Evolutionary conservation across 2,888 invertebrate species (phyloP).

Genomic region (Selenia dentaria): DNA sequence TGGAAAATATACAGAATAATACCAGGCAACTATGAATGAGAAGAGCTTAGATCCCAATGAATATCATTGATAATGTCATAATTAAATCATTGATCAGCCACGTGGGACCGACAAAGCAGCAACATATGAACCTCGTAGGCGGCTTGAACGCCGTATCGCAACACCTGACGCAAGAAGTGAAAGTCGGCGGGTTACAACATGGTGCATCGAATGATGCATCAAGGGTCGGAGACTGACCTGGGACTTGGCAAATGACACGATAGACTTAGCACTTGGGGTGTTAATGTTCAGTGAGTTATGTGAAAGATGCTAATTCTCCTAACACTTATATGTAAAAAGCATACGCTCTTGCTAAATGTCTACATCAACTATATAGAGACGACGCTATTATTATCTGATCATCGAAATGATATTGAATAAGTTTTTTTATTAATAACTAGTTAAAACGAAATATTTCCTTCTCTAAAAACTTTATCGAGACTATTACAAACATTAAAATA

Average conservation of each 20-base stretch:
- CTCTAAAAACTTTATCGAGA: too few relatives aligned
- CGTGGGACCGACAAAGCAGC: slow-evolving; percentile 34
- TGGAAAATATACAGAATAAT: too few relatives aligned
- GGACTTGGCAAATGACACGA: slow-evolving; percentile 23
- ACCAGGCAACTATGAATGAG: too few relatives aligned
- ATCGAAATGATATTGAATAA: too few relatives aligned
- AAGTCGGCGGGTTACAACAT: slow-evolving; percentile 74
- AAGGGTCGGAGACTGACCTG: slow-evolving; percentile 53
- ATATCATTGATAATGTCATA: not conserved
- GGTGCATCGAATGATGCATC: slow-evolving; percentile 75
- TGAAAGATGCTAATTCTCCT: not conserved
- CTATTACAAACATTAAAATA: too few relatives aligned
- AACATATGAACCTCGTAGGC: slow-evolving; percentile 51
- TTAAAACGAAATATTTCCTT: too few relatives aligned
- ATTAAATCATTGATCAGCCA: slow-evolving; percentile 1
- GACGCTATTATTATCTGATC: too few relatives aligned
- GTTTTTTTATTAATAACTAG: too few relatives aligned
- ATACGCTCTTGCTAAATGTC: too few relatives aligned
- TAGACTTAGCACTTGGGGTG: slow-evolving; percentile 15
- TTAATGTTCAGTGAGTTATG: not conserved
- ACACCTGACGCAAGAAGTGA: slow-evolving; percentile 73
- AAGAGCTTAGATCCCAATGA: too few relatives aligned
- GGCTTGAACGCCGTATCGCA: slow-evolving; percentile 47
- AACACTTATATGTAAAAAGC: too few relatives aligned
- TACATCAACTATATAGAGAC: too few relatives aligned